Conservation (phyloP, 2,113 vertebrate species). For the Rhea pennata region DNA sequence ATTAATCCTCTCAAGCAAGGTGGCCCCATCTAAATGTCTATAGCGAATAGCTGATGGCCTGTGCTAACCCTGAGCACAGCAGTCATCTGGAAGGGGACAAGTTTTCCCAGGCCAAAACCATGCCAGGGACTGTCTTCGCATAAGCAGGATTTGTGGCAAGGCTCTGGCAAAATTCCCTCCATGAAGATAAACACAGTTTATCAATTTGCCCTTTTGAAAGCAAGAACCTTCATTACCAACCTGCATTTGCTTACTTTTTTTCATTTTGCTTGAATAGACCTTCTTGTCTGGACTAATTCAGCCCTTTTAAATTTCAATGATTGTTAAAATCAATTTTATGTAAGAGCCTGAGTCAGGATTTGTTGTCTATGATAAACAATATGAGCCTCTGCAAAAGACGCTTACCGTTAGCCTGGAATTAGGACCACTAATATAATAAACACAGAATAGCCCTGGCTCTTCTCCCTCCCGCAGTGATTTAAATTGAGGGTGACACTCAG, state of each 20-base stretch:
- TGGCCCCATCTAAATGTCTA: not conserved
- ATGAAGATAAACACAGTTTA: not conserved
- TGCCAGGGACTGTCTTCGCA: not conserved
- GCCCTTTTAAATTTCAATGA: not conserved
- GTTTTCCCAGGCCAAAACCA: not conserved
- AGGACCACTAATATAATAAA: not conserved
- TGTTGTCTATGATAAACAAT: not conserved
- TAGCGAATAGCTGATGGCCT: not conserved
- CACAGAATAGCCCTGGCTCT: not conserved
- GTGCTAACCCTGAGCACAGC: not conserved
- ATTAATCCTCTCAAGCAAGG: not conserved
- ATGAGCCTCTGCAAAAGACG: not conserved
- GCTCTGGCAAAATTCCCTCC: not conserved
- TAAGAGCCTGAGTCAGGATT: constrained; percentile 31
- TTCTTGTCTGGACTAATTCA: not conserved
- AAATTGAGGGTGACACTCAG: not conserved
- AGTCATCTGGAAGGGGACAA: not conserved
- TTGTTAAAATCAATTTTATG: constrained; percentile 21
- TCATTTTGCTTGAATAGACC: not conserved
- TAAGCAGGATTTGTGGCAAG: not conserved
- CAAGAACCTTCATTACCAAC: not conserved
- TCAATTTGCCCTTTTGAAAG: not conserved
- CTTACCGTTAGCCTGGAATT: not conserved
- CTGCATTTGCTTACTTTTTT: not conserved
- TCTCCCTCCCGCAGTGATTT: not conserved